Base-by-base conservation (phyloP, 2,888 invertebrate genomes). In the Ochropleura plecta region DNA sequence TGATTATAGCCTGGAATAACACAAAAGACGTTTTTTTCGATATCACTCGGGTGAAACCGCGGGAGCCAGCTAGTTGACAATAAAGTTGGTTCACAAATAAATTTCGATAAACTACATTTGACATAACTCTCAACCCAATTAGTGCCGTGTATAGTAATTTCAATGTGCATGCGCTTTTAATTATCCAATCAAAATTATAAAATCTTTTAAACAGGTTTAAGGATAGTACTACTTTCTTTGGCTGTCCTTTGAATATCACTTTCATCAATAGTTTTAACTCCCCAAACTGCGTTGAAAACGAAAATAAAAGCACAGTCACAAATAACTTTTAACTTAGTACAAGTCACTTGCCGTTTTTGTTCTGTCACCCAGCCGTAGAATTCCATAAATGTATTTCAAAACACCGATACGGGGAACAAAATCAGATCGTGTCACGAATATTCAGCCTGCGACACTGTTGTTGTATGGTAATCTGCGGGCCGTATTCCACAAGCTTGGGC, bases 391-490 rank as follows among this genome's bases (percentile, higher is more conserved):
- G 67, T 84, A 84, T 85, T 84, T 84, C 79, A 84, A 81, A 84
- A 79, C 79, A 65, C 42, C 69, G 69, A 84, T 77, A 70, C 51
- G 40, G 20, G 62, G 74, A 70, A 85, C 73, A 76, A 81, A 86
- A 86, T 87, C 87, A 63, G 86, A 84, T 79, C 78, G 86, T 78
- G 87, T 82, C 79, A 76, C 85, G 85, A 85, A 86, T 86, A 78
- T 68, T 66, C 60, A 53, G 70, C 46, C 46, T 55, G 69, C 44
- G 53, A 46, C 65, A 30, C 69, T 76, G 84, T 76, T 74, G 82
- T 83, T 80, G 84, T 83, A 86, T 88, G 87, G 73, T 88, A 84
- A 88, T 87, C 82, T 80, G 70, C 49, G 44, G 67, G 86, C 55
- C 72, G 63, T 86, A 88, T 88, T 86, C 86, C 49, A 73, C 42